Evolutionary conservation across 2,113 vertebrate species (phyloP), one percentile per base, ranked within the genome.

Genomic region (Periophthalmodon schlosseri): DNA sequence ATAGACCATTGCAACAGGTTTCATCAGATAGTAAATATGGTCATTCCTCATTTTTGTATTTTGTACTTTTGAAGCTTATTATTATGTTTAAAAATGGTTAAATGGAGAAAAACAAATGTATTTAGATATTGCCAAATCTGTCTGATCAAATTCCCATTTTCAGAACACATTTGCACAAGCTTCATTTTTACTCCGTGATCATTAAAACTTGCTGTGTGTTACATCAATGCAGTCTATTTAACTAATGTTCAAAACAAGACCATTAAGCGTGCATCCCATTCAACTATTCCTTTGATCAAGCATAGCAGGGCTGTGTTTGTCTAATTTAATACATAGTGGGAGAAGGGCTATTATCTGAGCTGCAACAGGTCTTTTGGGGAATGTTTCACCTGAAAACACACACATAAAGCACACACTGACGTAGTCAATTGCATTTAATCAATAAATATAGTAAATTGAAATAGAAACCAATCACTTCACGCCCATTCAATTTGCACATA

Each of bases 321-420:
- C 77, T 74, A 81, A 75, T 85, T 74, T 80, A 73, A 66, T 44
- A 73, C 57, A 68, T 50, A 66, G 47, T 33, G 20, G 34, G 60
- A 82, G 61, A 36, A 74, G 71, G 75, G 69, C 73, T 73, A 79
- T 91, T 86, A 88, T 86, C 65, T 28, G 34, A 20, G 79, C 36
- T 75, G 28, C 36, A 54, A 54, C 28, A 16, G 52, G n/a, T 21
- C 52, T 56, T 56, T 56, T 56, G 8, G 20, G 52, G 8, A 56
- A 56, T 56, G 9, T 68, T 50, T 54, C 36, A 71, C 74, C 2
- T 50, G 33, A 44, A 0, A 23, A 11, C 13, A 74, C 18, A 54
- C 24, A 36, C 28, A 36, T 23, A 44, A 20, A 44, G 39, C 39
- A 44, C 39, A 64, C 5, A 34, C 16, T 18, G 15, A 2, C 33